Evolutionary conservation across 2,888 invertebrate species (phyloP).

Genomic region (Onthophagus sagittarius): DNA sequence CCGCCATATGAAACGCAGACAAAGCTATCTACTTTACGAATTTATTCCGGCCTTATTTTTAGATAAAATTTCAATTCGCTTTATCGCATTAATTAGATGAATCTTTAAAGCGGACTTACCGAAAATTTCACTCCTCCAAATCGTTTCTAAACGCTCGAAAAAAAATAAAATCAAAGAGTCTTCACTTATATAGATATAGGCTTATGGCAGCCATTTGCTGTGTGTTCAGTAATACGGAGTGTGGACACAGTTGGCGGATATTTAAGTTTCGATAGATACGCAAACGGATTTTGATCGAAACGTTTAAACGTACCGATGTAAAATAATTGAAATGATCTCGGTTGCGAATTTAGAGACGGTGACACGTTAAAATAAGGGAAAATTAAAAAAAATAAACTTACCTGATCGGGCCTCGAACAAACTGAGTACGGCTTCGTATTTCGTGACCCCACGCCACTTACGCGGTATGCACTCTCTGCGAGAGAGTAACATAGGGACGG

Average conservation of each 20-base stretch:
- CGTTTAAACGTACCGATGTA: constrained; percentile 35
- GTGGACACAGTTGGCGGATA: constrained; percentile 41
- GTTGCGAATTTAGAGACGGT: constrained; percentile 47
- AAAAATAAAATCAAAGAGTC: constrained; percentile 33
- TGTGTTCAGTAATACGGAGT: constrained; percentile 46
- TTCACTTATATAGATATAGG: constrained; percentile 46
- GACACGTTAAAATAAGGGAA: constrained; percentile 51
- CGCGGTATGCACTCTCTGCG: constrained; percentile 49
- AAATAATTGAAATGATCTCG: constrained; percentile 40
- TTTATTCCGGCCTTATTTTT: constrained; percentile 27
- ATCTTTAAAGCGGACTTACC: constrained; percentile 22
- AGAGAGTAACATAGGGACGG: constrained; percentile 49
- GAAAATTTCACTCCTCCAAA: constrained; percentile 35
- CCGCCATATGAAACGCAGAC: constrained; percentile 45
- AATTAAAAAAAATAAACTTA: constrained; percentile 57
- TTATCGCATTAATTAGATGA: constrained; percentile 39
- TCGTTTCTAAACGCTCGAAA: constrained; percentile 24
- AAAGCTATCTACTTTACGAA: constrained; percentile 40
- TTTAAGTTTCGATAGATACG: constrained; percentile 39
- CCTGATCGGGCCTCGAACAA: constrained; percentile 56
- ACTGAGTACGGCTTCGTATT: constrained; percentile 60
- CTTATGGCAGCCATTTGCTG: constrained; percentile 56
- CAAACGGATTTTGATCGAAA: constrained; percentile 35
- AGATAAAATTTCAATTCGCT: constrained; percentile 30
- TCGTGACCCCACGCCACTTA: constrained; percentile 62